Conservation (phyloP, 2,797 vertebrate species). For the Tragopan temminckii region DNA sequence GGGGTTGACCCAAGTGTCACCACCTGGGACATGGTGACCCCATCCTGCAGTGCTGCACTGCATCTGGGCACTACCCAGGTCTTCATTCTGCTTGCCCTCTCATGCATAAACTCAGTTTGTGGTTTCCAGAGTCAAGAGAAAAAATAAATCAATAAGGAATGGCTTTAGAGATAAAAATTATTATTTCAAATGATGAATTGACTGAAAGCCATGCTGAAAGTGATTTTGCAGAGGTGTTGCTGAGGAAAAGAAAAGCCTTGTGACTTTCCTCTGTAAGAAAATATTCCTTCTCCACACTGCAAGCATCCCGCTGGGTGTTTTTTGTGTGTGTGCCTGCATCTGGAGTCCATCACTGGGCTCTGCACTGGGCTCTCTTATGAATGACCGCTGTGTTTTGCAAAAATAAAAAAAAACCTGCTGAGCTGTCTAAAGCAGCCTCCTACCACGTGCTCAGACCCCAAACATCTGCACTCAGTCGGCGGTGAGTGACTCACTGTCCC, state of each 20-base stretch:
- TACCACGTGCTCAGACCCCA: neutral
- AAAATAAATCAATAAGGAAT: neutral
- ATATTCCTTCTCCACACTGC: neutral
- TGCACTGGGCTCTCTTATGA: neutral
- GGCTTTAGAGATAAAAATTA: neutral
- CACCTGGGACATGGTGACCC: fast-evolving
- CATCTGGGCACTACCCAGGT: neutral
- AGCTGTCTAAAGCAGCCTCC: neutral
- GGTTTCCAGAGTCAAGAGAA: neutral
- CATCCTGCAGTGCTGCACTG: fast-evolving
- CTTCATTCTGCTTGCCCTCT: neutral
- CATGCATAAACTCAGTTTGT: neutral
- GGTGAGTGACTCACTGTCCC: neutral
- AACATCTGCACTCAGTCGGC: neutral
- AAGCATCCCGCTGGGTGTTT: neutral
- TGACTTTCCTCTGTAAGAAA: constrained; percentile 24
- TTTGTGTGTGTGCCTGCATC: neutral
- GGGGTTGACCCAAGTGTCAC: neutral
- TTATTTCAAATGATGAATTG: neutral
- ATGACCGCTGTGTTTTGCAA: neutral
- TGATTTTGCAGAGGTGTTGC: neutral
- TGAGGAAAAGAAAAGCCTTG: neutral
- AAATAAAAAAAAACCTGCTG: neutral
- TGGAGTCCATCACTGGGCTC: neutral
- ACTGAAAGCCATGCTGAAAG: neutral